Conservation (phyloP, 1,140 invertebrate genomes). For the Aleiodes sp. region DNA sequence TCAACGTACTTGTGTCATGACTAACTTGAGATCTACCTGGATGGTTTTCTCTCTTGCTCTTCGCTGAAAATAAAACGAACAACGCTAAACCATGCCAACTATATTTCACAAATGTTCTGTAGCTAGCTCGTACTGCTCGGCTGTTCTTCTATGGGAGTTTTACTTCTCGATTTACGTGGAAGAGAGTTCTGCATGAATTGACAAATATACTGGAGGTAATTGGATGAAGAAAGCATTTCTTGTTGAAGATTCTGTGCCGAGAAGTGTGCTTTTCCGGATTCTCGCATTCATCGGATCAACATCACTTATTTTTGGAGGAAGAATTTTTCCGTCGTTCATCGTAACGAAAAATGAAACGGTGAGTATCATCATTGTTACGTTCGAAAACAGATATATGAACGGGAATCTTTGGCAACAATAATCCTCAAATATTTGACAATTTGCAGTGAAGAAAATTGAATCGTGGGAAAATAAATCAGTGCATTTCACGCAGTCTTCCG, state of each 20-base stretch:
- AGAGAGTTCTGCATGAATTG: constrained; percentile 7
- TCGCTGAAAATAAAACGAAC: not conserved
- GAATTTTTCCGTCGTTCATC: too few species aligned
- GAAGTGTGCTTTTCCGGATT: too few species aligned
- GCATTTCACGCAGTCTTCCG: not conserved
- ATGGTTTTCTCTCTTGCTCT: not conserved
- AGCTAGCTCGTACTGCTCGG: not conserved
- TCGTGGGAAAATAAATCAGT: not conserved
- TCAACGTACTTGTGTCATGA: constrained; percentile 4
- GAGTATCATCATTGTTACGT: too few species aligned
- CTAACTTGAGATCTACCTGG: constrained; percentile 8
- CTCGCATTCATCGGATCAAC: too few species aligned
- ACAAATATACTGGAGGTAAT: not conserved
- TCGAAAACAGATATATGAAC: too few species aligned
- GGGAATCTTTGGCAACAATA: too few species aligned
- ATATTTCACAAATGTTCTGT: not conserved
- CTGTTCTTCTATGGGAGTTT: not conserved
- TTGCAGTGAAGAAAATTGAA: too few species aligned
- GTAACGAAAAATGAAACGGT: too few species aligned
- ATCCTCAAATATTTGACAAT: too few species aligned
- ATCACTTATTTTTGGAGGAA: too few species aligned
- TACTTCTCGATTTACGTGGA: not conserved
- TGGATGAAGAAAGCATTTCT: not conserved
- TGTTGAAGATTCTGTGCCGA: not conserved
- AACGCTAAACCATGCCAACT: constrained; percentile 22